Conservation (phyloP, 35 echinoderm and acorn worm genomes). For the Anneissia japonica region DNA sequence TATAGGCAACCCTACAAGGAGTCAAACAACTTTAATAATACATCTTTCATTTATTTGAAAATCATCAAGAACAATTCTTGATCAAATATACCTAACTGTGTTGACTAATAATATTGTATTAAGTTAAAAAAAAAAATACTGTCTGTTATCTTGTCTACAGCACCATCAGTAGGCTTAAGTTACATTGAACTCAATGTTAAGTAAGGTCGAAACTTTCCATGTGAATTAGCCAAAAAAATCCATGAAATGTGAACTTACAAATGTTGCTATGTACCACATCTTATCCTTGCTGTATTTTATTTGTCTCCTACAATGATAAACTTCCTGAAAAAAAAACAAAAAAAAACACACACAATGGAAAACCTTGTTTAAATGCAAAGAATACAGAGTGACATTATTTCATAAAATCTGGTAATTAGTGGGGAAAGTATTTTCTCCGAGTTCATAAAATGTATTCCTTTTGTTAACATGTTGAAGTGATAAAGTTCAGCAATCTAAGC, state of each 20-base stretch:
- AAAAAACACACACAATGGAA: background rate
- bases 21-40: too few species aligned
- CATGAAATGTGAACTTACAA: constrained; percentile 66
- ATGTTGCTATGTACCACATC: constrained; percentile 89
- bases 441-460: background rate
- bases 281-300: constrained; percentile 91
- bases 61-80: too few species aligned
- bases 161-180: background rate
- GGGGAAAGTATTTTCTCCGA: background rate
- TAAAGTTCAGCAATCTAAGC: background rate
- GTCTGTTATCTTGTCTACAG: background rate
- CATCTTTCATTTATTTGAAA: too few species aligned
- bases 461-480: background rate
- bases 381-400: background rate
- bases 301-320: constrained; percentile 55
- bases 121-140: background rate
- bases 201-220: background rate
- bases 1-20: too few species aligned
- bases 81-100: too few species aligned
- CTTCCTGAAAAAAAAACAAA: constrained; percentile 39
- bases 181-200: background rate
- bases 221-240: background rate
- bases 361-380: background rate
- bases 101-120: background rate
- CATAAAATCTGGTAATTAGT: background rate